Evolutionary conservation across 2,113 vertebrate genomes (phyloP), one percentile per base, ranked within the genome.

Genomic region (Gadus chalcogrammus): DNA sequence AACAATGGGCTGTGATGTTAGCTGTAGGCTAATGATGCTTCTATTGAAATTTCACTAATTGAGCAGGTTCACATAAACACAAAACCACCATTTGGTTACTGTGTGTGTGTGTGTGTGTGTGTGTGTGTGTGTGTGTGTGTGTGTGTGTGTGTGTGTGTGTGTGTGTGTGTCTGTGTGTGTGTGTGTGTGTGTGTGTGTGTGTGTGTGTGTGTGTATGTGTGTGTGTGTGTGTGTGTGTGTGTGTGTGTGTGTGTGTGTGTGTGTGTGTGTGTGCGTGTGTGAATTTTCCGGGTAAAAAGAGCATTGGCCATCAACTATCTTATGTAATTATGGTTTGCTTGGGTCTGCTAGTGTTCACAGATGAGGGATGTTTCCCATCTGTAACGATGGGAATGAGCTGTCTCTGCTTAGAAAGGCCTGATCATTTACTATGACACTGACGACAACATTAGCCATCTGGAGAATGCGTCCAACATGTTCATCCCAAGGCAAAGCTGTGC

Each of bases 401-500:
- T 59, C 81, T 81, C 76, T 81, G 76, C 75, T 73, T 42, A 76
- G 76, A 73, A 78, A 78, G 73, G 69, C 61, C 81, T 77, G 78
- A 85, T 87, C 84, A 82, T 77, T 88, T 85, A 86, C 78, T 74
- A 35, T 85, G 87, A 88, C 85, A 85, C 84, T 88, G 87, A 91
- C 89, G 84, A 80, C 20, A 79, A 74, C 69, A 82, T 90, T 88
- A 88, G 77, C 85, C 85, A 88, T 82, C 80, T 87, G 88, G 83
- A 68, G 42, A 62, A 65, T 74, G 76, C 76, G 64, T 78, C 81
- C 76, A 81, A 79, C 76, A 74, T 79, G 72, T 81, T 87, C 68
- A 74, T 79, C 82, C 84, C 74, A 79, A 70, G 68, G 61, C 69
- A 67, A 58, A 28, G 48, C 62, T 20, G 48, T n/a, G 12, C 28